Conservation (phyloP, 2,113 vertebrate species). For the Indri indri region DNA sequence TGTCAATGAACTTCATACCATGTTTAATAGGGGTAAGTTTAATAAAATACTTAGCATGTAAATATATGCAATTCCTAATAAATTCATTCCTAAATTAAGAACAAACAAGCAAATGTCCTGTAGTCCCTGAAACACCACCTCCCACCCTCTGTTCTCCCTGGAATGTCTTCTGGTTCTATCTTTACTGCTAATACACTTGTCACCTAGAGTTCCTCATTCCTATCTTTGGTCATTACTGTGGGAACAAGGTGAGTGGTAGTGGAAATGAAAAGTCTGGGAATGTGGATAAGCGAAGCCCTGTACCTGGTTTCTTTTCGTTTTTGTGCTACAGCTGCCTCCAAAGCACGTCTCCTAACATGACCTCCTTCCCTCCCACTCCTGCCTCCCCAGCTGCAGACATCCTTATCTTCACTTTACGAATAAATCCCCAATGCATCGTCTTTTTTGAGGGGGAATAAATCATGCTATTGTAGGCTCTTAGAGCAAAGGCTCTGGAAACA, state of each 20-base stretch:
- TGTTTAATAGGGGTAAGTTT: background rate
- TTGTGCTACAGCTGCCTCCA: background rate
- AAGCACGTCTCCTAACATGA: too few species aligned
- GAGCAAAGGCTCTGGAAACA: background rate
- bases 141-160: fast-evolving
- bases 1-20: background rate
- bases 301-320: background rate
- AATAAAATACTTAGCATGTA: background rate
- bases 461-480: background rate
- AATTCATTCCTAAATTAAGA: background rate
- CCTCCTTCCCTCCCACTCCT: too few species aligned
- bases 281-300: fast-evolving
- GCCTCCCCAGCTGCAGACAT: background rate
- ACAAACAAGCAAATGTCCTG: background rate
- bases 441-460: background rate
- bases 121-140: background rate
- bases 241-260: background rate
- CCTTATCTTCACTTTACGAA: background rate
- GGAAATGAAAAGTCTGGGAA: background rate
- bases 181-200: fast-evolving
- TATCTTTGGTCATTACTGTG: background rate
- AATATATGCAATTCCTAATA: background rate
- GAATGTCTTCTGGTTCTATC: background rate
- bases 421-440: background rate
- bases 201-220: background rate